A percentile compares a stretch with the other conserved stretches of the same genome.
phyloP scores from a whole-genome alignment of 2,888 invertebrate genomes.

The Drosophila ezoana region DNA sequence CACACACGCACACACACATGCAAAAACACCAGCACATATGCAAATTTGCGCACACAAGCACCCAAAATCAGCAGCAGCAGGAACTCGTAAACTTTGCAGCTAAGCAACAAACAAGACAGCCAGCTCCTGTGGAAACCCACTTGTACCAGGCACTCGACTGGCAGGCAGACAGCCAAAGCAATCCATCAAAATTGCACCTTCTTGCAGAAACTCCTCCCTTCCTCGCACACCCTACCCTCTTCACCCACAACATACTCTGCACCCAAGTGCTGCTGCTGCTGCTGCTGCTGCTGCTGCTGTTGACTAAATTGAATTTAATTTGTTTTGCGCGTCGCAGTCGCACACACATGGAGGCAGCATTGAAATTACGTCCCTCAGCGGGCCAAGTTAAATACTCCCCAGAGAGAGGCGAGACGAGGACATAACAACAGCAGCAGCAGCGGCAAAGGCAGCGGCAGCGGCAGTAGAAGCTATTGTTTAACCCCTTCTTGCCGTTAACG shows the following conservation, averaged over 20 bases:
- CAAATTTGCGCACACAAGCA: constrained; percentile 58
- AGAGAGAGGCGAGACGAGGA: constrained; percentile 44
- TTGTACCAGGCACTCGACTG: constrained; percentile 51
- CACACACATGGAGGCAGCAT: constrained; percentile 47
- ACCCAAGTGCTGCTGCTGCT: constrained; percentile 17
- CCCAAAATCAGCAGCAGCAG: constrained; percentile 49
- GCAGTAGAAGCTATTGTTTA: constrained; percentile 67
- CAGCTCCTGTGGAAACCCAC: constrained; percentile 40
- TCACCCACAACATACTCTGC: background rate
- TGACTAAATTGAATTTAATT: constrained; percentile 83
- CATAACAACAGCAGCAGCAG: constrained; percentile 22
- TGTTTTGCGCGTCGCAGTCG: constrained; percentile 73
- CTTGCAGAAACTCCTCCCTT: constrained; percentile 62
- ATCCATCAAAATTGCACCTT: constrained; percentile 84
- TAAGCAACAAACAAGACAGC: constrained; percentile 73
- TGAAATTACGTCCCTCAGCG: constrained; percentile 61
- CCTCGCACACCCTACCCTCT: background rate
- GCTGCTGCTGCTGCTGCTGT: constrained; percentile 50
- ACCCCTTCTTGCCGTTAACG: constrained; percentile 62
- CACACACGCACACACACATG: constrained; percentile 26
- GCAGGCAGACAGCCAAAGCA: constrained; percentile 70
- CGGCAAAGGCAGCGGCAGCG: constrained; percentile 24
- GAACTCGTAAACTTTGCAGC: constrained; percentile 72
- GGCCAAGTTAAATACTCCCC: constrained; percentile 77
- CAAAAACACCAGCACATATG: constrained; percentile 38